Conservation (phyloP, 2,888 invertebrate species). For the Willowsia nigromaculata region DNA sequence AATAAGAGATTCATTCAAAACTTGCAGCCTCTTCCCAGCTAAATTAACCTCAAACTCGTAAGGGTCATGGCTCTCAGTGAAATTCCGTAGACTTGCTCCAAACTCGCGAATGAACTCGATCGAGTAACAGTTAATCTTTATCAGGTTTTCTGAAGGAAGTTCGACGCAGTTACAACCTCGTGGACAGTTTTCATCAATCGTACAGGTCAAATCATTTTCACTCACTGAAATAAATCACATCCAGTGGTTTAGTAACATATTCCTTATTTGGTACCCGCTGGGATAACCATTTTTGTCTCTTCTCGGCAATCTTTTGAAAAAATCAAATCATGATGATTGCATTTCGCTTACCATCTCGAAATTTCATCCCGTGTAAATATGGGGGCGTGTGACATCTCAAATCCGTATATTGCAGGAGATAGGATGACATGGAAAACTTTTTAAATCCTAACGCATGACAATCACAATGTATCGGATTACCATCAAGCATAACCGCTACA, state of each 20-base stretch:
- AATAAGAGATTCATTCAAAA: constrained; percentile 52
- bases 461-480: constrained; percentile 85
- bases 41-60: constrained; percentile 71
- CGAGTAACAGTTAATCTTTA: constrained; percentile 72
- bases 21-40: constrained; percentile 17
- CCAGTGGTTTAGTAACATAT: not conserved
- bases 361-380: constrained; percentile 67
- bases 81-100: constrained; percentile 44
- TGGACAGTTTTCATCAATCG: constrained; percentile 70
- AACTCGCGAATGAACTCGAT: constrained; percentile 36
- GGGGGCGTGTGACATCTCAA: constrained; percentile 81
- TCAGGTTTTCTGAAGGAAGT: constrained; percentile 73
- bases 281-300: not conserved
- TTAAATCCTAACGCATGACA: constrained; percentile 81
- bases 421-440: constrained; percentile 63
- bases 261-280: not conserved
- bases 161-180: constrained; percentile 73
- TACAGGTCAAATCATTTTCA: constrained; percentile 71
- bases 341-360: constrained; percentile 61
- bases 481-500: constrained; percentile 81
- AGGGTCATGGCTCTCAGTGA: constrained; percentile 67
- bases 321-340: not conserved
- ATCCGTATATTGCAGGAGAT: constrained; percentile 79
- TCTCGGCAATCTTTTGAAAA: not conserved
- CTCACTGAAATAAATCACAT: constrained; percentile 56